Base-by-base conservation (phyloP, 2,797 vertebrate genomes). In the Mastacembelus armatus region DNA sequence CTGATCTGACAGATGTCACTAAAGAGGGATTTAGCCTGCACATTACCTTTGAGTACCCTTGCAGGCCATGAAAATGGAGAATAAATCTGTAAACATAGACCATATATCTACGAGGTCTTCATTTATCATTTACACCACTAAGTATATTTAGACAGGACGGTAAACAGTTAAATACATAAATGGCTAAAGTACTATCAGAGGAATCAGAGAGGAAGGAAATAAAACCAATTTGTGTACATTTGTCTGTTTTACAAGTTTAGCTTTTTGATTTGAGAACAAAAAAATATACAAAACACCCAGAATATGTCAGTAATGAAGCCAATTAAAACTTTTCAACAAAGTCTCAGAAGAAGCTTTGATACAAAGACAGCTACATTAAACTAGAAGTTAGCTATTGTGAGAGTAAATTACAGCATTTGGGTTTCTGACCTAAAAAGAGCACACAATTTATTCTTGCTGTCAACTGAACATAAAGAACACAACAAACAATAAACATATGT, bases 401-500 rank as follows among this genome's bases (percentile, higher is more conserved):
- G 57, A 82, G 52, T 66, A 73, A 81, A 80, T 77, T 66, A 56
- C 33, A 49, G 44, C 10, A 16, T 55, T 69, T 83, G 48, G 51
- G 29, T 49, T 61, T 75, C 32, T 80, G 59, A 72, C 74, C 80
- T 55, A 66, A 80, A 86, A 69, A 71, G 51, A 75, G 38, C 58
- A 70, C 8, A 16, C 51, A 10, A 71, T 77, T 80, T 82, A 74
- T 76, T 83, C 82, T 61, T 66, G 27, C 67, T 50, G 61, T 73
- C 69, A 88, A 67, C 36, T 77, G 33, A 81, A 69, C 60, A 70
- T 80, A 58, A 75, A 78, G 49, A 68, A 77, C n/a, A 43, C 27
- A 66, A 74, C 48, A 85, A 85, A 91, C 83, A 88, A 74, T 78
- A 85, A 91, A 88, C 92, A 92, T 91, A 91, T 91, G 91, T 74